Evolutionary conservation across 2,888 invertebrate species (phyloP).

Genomic region (Sceliomorpha sp.): DNA sequence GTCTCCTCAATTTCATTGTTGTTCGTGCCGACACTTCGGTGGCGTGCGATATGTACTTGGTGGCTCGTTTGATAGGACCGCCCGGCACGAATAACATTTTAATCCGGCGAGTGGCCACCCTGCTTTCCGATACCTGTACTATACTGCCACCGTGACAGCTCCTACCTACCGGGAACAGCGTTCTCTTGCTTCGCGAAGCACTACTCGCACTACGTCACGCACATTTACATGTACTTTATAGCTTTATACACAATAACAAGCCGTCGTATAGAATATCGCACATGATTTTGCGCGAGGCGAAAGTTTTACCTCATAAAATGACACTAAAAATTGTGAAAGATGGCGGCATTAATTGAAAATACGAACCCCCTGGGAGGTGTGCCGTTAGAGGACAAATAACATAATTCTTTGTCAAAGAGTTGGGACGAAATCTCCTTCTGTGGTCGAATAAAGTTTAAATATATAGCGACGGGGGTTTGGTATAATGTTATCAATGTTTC

Average conservation of each 20-base stretch:
- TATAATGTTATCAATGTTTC: too few relatives aligned
- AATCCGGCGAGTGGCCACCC: constrained; percentile 69
- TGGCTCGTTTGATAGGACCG: constrained; percentile 74
- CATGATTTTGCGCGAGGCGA: constrained; percentile 16
- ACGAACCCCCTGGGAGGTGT: constrained; percentile 16
- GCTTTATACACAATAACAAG: constrained; percentile 34
- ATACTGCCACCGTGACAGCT: constrained; percentile 56
- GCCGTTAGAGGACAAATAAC: constrained; percentile 15
- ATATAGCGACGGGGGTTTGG: too few relatives aligned
- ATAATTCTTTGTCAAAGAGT: constrained; percentile 15
- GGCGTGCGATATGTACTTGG: constrained; percentile 53
- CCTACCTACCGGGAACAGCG: constrained; percentile 54
- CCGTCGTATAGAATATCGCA: constrained; percentile 22
- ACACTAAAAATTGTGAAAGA: constrained; percentile 34
- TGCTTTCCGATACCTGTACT: constrained; percentile 57
- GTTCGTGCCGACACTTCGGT: constrained; percentile 45
- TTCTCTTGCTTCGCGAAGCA: constrained; percentile 47
- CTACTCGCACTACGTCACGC: constrained; percentile 58
- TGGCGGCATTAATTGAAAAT: constrained; percentile 26
- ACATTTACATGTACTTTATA: constrained; percentile 60
- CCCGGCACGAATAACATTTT: constrained; percentile 77
- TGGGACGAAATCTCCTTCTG: constrained; percentile 12
- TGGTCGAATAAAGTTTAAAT: too few relatives aligned
- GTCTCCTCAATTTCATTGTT: constrained; percentile 49
- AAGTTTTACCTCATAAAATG: constrained; percentile 38